Conservation (phyloP, 2,888 invertebrate genomes). For the Morinoia aosen region DNA sequence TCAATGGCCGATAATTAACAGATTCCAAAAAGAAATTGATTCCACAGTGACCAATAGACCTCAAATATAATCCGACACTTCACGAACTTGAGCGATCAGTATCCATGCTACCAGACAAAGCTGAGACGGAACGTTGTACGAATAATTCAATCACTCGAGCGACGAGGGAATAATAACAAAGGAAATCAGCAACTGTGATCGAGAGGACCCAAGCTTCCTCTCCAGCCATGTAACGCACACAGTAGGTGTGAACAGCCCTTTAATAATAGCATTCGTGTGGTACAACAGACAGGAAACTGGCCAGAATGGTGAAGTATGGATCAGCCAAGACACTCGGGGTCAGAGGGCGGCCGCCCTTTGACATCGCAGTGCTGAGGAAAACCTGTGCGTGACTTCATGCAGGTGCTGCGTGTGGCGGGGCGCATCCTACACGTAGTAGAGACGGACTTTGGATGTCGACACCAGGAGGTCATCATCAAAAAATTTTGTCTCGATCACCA, state of each 20-base stretch:
- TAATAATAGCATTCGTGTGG: not conserved
- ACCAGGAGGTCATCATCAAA: slow-evolving; percentile 95
- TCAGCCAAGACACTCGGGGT: too few relatives aligned
- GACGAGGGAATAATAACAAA: too few relatives aligned
- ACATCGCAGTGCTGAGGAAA: not conserved
- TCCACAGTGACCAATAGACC: too few relatives aligned
- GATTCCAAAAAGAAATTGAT: too few relatives aligned
- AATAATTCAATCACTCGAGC: not conserved
- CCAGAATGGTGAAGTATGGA: not conserved
- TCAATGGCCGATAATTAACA: too few relatives aligned
- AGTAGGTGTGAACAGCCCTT: not conserved
- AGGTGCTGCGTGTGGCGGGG: not conserved
- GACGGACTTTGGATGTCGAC: slow-evolving; percentile 92
- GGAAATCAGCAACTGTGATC: too few relatives aligned
- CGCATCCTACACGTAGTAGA: slow-evolving; percentile 87
- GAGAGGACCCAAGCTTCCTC: too few relatives aligned
- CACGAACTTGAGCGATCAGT: not conserved
- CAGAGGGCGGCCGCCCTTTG: not conserved
- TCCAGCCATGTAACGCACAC: not conserved
- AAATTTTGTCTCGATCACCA: slow-evolving; percentile 96
- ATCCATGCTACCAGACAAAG: not conserved
- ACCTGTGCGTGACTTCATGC: not conserved
- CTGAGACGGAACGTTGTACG: not conserved
- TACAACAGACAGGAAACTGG: not conserved
- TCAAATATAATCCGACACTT: not conserved